A percentile compares a stretch with the other conserved stretches of the same genome.
These are phyloP conservation scores for Alentia gelatinosa DNA, from an alignment of 2,888 invertebrate genomes.

Conservation along the genomic window DNA sequence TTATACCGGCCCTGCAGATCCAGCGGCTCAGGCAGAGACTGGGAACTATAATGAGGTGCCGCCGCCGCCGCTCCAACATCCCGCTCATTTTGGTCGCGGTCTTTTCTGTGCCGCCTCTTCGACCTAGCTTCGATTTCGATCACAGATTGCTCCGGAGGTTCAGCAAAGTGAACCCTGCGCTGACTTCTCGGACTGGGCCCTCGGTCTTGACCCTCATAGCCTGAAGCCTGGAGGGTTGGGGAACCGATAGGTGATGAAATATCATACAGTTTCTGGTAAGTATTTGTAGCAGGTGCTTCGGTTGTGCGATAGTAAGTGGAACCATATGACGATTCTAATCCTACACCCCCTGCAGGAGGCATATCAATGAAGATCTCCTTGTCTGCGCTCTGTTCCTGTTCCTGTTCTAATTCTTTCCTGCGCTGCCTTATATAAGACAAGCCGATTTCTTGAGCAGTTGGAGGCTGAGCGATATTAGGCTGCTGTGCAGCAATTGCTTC, in stretches of 20 bases:
- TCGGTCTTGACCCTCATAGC: neutral
- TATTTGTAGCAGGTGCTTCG: slow-evolving; percentile 24
- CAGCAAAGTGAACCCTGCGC: slow-evolving; percentile 63
- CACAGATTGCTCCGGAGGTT: slow-evolving; percentile 65
- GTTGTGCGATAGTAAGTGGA: neutral
- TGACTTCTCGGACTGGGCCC: slow-evolving; percentile 10
- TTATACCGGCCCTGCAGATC: neutral
- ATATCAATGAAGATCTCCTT: slow-evolving; percentile 61
- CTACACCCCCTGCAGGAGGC: slow-evolving; percentile 48
- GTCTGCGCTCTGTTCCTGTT: slow-evolving; percentile 14
- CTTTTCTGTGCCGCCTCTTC: slow-evolving; percentile 44
- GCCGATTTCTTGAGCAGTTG: slow-evolving; percentile 58
- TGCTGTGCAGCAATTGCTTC: slow-evolving; percentile 62
- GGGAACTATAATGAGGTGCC: neutral
- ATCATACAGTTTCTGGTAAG: slow-evolving; percentile 51
- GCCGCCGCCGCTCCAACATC: neutral
- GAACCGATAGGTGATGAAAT: neutral
- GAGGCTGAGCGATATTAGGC: slow-evolving; percentile 56
- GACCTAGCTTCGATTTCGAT: slow-evolving; percentile 64
- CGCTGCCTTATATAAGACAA: slow-evolving; percentile 46
- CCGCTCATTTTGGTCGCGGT: neutral
- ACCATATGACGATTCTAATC: neutral
- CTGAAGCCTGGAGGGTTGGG: neutral
- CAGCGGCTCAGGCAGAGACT: slow-evolving; percentile 27
- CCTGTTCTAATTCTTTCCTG: slow-evolving; percentile 12